Percentiles rank a stretch among this genome's conserved stretches.
phyloP scores from a whole-genome alignment of 1,140 invertebrate species.

The Heliothis virescens region DNA sequence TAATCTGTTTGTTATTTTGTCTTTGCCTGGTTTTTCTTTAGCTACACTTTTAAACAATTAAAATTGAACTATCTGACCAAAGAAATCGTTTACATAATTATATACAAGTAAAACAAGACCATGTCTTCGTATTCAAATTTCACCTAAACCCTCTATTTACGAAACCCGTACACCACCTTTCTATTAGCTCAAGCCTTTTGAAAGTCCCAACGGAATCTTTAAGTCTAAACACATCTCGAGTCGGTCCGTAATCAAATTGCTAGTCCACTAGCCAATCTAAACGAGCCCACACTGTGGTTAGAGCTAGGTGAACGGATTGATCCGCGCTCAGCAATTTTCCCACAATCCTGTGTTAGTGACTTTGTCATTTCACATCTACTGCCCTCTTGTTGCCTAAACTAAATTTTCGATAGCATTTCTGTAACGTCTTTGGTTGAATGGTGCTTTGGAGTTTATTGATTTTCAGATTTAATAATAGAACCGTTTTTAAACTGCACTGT shows the following conservation, averaged over 20 bases:
- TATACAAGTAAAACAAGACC: too few relatives aligned
- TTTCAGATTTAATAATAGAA: too few relatives aligned
- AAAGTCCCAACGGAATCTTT: neutral
- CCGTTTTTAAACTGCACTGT: too few relatives aligned
- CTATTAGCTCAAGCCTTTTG: neutral
- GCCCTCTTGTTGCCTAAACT: conserved; percentile 9
- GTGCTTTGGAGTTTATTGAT: too few relatives aligned
- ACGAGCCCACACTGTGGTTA: conserved; percentile 46
- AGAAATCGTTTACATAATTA: too few relatives aligned
- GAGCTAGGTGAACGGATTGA: conserved; percentile 62
- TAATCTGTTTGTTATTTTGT: too few relatives aligned
- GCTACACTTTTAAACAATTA: too few relatives aligned
- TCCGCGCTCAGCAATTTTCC: conserved; percentile 63
- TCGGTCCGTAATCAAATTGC: conserved; percentile 34
- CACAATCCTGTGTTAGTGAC: conserved; percentile 56
- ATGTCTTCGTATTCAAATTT: too few relatives aligned
- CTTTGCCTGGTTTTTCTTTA: too few relatives aligned
- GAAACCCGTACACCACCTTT: neutral
- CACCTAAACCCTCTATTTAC: neutral
- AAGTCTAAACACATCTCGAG: conserved; percentile 13
- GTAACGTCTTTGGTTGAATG: too few relatives aligned
- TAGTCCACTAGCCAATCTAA: conserved; percentile 32
- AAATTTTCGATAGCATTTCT: neutral
- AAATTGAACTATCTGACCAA: too few relatives aligned
- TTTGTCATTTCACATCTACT: conserved; percentile 56